A percentile compares a stretch with the other conserved stretches of the same genome.
phyloP scores from a whole-genome alignment of 2,888 invertebrate species.

The Gymnoscelis rufifasciata region DNA sequence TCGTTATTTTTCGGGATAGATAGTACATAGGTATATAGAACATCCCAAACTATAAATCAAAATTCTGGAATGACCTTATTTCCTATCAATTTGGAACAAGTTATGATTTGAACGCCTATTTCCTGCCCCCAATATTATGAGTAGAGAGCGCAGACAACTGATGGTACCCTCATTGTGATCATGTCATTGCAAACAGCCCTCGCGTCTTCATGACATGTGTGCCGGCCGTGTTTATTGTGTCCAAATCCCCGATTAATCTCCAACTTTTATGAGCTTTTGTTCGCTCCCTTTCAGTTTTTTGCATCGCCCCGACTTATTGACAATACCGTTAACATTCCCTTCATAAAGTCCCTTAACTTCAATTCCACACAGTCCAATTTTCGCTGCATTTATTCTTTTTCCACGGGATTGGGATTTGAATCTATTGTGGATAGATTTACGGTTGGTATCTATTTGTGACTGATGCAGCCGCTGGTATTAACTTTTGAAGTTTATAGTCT shows the following conservation, averaged over 20 bases:
- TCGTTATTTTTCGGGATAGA: no score
- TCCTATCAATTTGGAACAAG: neutral
- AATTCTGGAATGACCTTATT: no score
- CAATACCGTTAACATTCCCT: conserved; percentile 33
- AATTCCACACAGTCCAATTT: conserved; percentile 21
- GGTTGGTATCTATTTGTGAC: conserved; percentile 9
- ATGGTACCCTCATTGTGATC: conserved; percentile 29
- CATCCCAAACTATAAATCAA: no score
- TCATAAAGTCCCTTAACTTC: conserved; percentile 29
- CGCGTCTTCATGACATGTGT: conserved; percentile 57
- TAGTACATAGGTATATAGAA: no score
- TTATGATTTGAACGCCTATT: conserved; percentile 13
- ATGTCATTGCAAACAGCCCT: conserved; percentile 48
- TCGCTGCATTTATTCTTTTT: neutral
- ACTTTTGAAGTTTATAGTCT: conserved; percentile 73
- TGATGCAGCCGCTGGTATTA: conserved; percentile 45
- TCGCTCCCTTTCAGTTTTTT: conserved; percentile 68
- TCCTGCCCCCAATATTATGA: conserved; percentile 22
- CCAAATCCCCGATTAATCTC: conserved; percentile 77
- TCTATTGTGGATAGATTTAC: neutral
- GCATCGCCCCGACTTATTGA: conserved; percentile 42
- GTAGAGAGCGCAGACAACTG: conserved; percentile 10
- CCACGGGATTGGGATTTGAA: neutral
- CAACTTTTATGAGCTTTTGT: conserved; percentile 76
- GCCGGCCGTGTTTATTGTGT: conserved; percentile 62